Evolutionary conservation across 2,888 invertebrate species (phyloP).

Genomic region (Pycnomerus fuliginosus): DNA sequence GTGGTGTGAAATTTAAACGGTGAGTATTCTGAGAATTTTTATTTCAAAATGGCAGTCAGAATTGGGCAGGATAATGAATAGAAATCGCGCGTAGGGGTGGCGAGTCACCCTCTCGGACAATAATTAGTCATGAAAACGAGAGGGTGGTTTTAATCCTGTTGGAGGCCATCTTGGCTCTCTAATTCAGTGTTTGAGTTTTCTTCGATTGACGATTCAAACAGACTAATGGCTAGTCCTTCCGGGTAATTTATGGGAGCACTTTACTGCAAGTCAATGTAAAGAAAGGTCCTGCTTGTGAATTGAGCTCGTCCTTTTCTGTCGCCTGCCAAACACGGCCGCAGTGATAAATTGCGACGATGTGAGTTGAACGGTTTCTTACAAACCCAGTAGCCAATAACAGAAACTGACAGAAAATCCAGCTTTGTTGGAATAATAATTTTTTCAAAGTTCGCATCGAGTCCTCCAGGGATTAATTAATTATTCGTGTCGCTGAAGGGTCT

Average conservation of each 20-base stretch:
- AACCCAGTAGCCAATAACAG: constrained; percentile 19
- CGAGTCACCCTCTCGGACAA: constrained; percentile 48
- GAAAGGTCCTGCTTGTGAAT: constrained; percentile 42
- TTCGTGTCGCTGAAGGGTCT: constrained; percentile 21
- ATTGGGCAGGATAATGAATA: constrained; percentile 1
- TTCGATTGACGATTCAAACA: constrained; percentile 37
- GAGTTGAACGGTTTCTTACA: constrained; percentile 13
- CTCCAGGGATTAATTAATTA: constrained; percentile 20
- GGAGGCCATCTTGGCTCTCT: constrained; percentile 15
- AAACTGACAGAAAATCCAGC: no score
- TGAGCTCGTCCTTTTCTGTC: constrained; percentile 43
- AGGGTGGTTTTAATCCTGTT: constrained; percentile 30
- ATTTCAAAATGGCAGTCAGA: constrained; percentile 17
- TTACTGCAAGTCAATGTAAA: constrained; percentile 49
- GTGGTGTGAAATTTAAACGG: no score
- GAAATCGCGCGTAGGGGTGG: constrained; percentile 33
- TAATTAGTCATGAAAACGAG: constrained; percentile 53
- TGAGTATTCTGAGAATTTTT: no score
- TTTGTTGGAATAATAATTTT: no score
- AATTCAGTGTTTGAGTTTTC: constrained; percentile 15
- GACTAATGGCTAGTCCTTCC: constrained; percentile 52
- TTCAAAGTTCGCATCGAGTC: not conserved
- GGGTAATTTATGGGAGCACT: constrained; percentile 51
- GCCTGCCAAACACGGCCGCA: constrained; percentile 35
- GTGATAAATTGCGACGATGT: constrained; percentile 47